These are phyloP conservation scores for Coregonus ussuriensis DNA, from an alignment of 2,797 vertebrate genomes.

Conservation along the genomic window DNA sequence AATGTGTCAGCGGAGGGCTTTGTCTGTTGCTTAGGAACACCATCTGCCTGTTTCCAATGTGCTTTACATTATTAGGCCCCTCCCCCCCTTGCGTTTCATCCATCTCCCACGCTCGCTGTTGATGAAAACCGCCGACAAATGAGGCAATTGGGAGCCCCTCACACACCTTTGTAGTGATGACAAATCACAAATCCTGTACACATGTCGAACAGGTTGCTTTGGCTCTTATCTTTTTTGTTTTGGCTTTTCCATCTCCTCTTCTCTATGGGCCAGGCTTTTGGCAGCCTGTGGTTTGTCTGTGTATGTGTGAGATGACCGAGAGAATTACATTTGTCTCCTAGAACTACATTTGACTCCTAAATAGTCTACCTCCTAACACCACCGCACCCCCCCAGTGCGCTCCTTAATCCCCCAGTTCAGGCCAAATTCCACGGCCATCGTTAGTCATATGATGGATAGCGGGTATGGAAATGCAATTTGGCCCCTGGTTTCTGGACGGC, in stretches of 20 bases:
- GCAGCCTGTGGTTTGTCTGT: slow-evolving; percentile 12
- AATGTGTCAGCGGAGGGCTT: slow-evolving; percentile 57
- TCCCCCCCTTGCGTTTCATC: slow-evolving; percentile 10
- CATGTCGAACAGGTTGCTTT: neutral
- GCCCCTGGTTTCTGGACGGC: slow-evolving; percentile 22
- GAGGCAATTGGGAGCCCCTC: slow-evolving; percentile 48
- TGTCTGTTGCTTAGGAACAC: slow-evolving; percentile 77
- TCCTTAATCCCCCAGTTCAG: neutral
- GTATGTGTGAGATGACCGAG: neutral
- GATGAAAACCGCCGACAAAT: slow-evolving; percentile 65
- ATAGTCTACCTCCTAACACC: too few relatives aligned
- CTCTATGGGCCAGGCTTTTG: neutral
- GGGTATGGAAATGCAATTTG: slow-evolving; percentile 43
- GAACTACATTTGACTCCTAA: too few relatives aligned
- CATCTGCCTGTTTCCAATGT: slow-evolving; percentile 73
- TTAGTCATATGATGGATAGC: slow-evolving; percentile 31
- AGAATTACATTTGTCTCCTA: too few relatives aligned
- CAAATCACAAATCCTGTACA: slow-evolving; percentile 37
- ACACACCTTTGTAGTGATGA: slow-evolving; percentile 44
- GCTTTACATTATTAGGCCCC: slow-evolving; percentile 72
- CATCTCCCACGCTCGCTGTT: slow-evolving; percentile 37
- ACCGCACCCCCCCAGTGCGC: neutral
- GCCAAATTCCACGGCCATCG: slow-evolving; percentile 21
- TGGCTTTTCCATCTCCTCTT: slow-evolving; percentile 11
- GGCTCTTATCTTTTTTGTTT: slow-evolving; percentile 11